Evolutionary conservation across 2,113 vertebrate species (phyloP).

Genomic region (Falcunculus frontatus): DNA sequence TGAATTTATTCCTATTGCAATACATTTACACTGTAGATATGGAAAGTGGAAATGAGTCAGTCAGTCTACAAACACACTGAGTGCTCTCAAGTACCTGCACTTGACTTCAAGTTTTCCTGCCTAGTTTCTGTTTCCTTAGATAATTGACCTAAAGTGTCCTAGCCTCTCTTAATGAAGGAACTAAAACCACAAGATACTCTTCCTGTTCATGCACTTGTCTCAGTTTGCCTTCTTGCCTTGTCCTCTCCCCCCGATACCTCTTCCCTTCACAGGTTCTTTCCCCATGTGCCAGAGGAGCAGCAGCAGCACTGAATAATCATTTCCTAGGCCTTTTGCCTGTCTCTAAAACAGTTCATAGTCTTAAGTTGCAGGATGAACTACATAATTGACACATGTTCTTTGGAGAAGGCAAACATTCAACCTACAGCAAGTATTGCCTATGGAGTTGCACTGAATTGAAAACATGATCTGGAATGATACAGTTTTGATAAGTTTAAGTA

Average conservation of each 20-base stretch:
- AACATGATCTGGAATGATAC: background rate
- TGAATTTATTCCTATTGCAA: background rate
- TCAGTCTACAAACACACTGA: background rate
- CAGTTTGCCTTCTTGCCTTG: background rate
- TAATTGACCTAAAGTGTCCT: background rate
- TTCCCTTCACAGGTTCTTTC: background rate
- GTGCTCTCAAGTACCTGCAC: background rate
- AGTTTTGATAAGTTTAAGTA: background rate
- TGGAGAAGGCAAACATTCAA: background rate
- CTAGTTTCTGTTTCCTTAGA: background rate
- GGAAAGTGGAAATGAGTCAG: background rate
- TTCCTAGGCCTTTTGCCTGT: background rate
- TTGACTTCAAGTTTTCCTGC: background rate
- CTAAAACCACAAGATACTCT: background rate
- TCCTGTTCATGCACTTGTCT: background rate
- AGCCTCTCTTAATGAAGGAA: background rate
- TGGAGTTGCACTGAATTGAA: background rate
- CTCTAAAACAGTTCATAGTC: background rate
- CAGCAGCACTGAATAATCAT: background rate
- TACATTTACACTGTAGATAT: fast-evolving
- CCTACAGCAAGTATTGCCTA: background rate
- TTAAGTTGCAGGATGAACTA: background rate
- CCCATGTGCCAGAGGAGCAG: background rate
- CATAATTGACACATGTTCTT: background rate
- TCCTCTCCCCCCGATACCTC: too few species aligned